Conservation (phyloP, 1,140 invertebrate species). For the Hyphantria cunea region DNA sequence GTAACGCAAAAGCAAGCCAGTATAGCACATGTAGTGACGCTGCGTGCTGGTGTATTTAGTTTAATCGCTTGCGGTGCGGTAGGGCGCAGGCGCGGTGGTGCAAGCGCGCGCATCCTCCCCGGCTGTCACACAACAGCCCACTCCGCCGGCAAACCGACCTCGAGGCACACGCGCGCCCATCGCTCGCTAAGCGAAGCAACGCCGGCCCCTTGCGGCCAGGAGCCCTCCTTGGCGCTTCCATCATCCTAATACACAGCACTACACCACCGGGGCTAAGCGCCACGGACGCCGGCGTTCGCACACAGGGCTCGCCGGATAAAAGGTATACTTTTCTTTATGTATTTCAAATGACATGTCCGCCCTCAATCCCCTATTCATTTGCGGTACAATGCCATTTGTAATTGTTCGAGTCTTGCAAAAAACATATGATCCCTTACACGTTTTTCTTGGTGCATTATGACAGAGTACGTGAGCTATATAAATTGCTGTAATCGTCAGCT, state of each 20-base stretch:
- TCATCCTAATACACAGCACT: constrained; percentile 48
- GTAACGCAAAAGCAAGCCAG: constrained; percentile 26
- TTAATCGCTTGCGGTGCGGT: constrained; percentile 54
- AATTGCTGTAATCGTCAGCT: constrained; percentile 31
- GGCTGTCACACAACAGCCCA: constrained; percentile 54
- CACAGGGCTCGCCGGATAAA: constrained; percentile 66
- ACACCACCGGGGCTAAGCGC: constrained; percentile 53
- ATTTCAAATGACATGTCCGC: constrained; percentile 50
- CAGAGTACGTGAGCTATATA: constrained; percentile 32
- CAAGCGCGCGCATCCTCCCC: constrained; percentile 65
- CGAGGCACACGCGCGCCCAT: constrained; percentile 65
- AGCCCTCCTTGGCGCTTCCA: constrained; percentile 72
- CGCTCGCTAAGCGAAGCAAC: constrained; percentile 68
- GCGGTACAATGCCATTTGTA: constrained; percentile 43
- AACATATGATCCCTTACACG: constrained; percentile 24
- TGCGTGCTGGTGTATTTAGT: constrained; percentile 33
- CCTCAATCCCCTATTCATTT: constrained; percentile 46
- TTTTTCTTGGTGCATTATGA: constrained; percentile 55
- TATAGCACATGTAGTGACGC: constrained; percentile 28
- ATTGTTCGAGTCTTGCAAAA: constrained; percentile 32
- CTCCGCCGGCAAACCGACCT: constrained; percentile 72
- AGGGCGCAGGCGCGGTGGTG: constrained; percentile 63
- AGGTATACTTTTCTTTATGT: constrained; percentile 56
- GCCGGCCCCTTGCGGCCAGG: constrained; percentile 73
- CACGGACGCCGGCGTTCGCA: constrained; percentile 69